Percentiles rank a stretch among this genome's conserved stretches.
Conservation (phyloP, 2,797 vertebrate genomes). For the Antrozous pallidus region DNA sequence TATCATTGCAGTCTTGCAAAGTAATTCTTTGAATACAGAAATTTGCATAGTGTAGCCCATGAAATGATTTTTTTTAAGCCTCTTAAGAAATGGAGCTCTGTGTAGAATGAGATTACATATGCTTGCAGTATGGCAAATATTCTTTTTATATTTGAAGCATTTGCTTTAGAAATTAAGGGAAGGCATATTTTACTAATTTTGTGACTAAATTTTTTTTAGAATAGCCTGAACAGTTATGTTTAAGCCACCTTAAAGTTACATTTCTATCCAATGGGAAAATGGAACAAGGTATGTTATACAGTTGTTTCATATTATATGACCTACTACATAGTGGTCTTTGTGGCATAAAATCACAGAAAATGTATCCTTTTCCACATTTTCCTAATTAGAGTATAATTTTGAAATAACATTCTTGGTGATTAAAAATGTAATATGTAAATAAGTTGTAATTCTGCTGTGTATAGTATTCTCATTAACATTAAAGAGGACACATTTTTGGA, state of each 20-base stretch:
- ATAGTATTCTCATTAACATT: conserved; percentile 76
- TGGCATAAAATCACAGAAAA: conserved; percentile 64
- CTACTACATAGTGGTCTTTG: conserved; percentile 64
- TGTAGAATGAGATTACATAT: conserved; percentile 54
- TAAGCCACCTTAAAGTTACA: conserved; percentile 67
- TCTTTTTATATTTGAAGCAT: conserved; percentile 30
- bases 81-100: conserved; percentile 64
- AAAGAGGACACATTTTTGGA: conserved; percentile 73
- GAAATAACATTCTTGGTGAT: conserved; percentile 72
- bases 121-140: conserved; percentile 61
- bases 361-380: conserved; percentile 68
- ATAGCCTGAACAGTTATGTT: conserved; percentile 70
- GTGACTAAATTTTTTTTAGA: conserved; percentile 60
- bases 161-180: conserved; percentile 56
- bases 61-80: conserved; percentile 64
- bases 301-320: conserved; percentile 28
- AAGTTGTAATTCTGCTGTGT: conserved; percentile 68
- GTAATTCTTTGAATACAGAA: conserved; percentile 70
- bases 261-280: conserved; percentile 63
- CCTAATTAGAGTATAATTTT: conserved; percentile 66
- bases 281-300: not conserved
- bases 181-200: conserved; percentile 55
- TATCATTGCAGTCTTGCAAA: conserved; percentile 62
- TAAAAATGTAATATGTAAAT: conserved; percentile 71
- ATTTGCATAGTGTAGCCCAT: conserved; percentile 39